Base-by-base conservation (phyloP, 2,888 invertebrate genomes). In the Elegia similella region DNA sequence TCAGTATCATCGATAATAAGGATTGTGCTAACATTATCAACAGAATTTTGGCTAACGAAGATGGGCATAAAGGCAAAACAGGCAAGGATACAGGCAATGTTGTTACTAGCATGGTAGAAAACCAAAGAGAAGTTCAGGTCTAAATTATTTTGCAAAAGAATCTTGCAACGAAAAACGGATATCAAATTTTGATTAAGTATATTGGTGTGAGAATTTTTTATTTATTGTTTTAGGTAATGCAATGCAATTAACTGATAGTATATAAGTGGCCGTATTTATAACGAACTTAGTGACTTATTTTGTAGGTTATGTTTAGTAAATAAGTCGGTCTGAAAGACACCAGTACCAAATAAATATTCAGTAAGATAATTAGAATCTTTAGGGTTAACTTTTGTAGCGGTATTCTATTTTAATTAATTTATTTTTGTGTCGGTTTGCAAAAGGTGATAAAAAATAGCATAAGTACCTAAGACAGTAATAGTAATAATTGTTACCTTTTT, bases 1-100 rank as follows among this genome's bases (percentile, higher is more conserved):
- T 93, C 0, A 93, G 93, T 43, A 95, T 96, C 68, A 73, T 96
- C 65, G 94, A 95, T 12, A 95, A 94, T 69, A 88, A 92, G 52
- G 93, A 93, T 65, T 84, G 94, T 52, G 92, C 94, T 0, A 92
- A 94, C 65, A 90, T 94, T 34, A 94, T 95, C 48, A 95, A 95
- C 62, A 86, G 78, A 59, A 60, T 78, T 8, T 53, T 91, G 16
- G 58, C 67, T 0, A 82, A 80, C 6, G 75, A 64, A 16, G 79
- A 80, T 6, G 69, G 57, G 0, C 69, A 73, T 2, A 63, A 60
- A 7, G 78, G 23, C 23, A 23, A 38, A 3, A 12, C 10, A 38
- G 38, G 73, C 1, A 89, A 89, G 55, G 58, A 65, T 1, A 62
- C 75, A 3, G 76, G 78, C 0, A 88, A 86, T 58, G 61, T 80